A percentile compares a stretch with the other conserved stretches of the same genome.
These are phyloP conservation scores for Octodonta nipae DNA, from an alignment of 2,888 invertebrate species.

Conservation along the genomic window DNA sequence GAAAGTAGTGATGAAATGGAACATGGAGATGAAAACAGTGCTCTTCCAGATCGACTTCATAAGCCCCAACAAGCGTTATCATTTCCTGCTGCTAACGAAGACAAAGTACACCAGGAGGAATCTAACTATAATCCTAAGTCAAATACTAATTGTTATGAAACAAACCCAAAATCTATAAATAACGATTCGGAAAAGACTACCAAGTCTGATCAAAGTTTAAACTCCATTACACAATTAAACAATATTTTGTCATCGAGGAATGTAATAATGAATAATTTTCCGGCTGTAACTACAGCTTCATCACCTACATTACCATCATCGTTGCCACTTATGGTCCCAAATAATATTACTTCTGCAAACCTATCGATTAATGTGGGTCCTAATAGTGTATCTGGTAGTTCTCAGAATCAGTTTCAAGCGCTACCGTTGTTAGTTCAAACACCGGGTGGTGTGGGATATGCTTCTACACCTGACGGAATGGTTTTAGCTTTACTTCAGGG, in stretches of 20 bases:
- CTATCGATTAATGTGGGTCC: background rate
- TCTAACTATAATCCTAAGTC: too few species aligned
- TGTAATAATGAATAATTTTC: too few species aligned
- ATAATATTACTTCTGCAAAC: background rate
- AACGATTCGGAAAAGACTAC: too few species aligned
- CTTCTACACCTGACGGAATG: conserved; percentile 19
- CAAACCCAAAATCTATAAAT: too few species aligned
- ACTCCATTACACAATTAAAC: too few species aligned
- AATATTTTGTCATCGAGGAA: too few species aligned
- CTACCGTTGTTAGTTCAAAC: conserved; percentile 19
- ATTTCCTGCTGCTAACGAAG: too few species aligned
- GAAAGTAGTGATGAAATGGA: conserved; percentile 14
- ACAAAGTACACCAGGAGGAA: too few species aligned
- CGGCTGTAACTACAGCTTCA: conserved; percentile 1
- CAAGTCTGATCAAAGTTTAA: too few species aligned
- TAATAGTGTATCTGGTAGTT: background rate
- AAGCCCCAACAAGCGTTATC: too few species aligned
- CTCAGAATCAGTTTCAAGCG: conserved; percentile 11
- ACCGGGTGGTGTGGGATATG: conserved; percentile 17
- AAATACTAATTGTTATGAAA: too few species aligned
- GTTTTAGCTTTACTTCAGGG: conserved; percentile 18
- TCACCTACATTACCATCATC: conserved; percentile 6
- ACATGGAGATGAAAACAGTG: conserved; percentile 7
- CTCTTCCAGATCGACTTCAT: background rate
- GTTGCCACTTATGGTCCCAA: conserved; percentile 4